Conservation (phyloP, 2,888 invertebrate species). For the Labia minor region DNA sequence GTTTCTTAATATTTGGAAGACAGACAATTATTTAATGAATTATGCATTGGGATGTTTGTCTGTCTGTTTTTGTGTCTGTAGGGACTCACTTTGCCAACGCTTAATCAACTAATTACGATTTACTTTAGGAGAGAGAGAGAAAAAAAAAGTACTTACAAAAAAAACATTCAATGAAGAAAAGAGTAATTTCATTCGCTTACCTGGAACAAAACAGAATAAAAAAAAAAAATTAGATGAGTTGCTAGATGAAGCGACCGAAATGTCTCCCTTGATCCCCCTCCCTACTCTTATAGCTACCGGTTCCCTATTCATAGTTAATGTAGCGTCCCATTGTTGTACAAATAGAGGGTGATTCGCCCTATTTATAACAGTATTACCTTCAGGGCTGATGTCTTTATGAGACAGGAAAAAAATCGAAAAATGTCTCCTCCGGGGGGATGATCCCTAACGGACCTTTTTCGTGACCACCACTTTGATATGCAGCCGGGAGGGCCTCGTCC, state of each 20-base stretch:
- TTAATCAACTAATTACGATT: too few species aligned
- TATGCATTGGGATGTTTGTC: too few species aligned
- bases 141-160: too few species aligned
- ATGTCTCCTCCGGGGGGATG: neutral
- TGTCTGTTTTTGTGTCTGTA: too few species aligned
- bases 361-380: conserved; percentile 8
- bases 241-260: neutral
- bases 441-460: conserved; percentile 13
- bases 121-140: too few species aligned
- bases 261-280: neutral
- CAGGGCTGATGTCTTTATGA: conserved; percentile 1
- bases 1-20: neutral
- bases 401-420: neutral
- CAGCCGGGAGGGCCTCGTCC: neutral
- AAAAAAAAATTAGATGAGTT: too few species aligned
- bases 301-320: neutral
- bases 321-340: conserved; percentile 4
- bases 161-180: too few species aligned
- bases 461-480: neutral
- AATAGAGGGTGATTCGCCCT: neutral
- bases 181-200: too few species aligned
- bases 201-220: too few species aligned
- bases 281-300: neutral
- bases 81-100: too few species aligned
- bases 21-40: conserved; percentile 5